phyloP scores from a whole-genome alignment of 2,888 invertebrate genomes.

The Ischnura elegans region DNA sequence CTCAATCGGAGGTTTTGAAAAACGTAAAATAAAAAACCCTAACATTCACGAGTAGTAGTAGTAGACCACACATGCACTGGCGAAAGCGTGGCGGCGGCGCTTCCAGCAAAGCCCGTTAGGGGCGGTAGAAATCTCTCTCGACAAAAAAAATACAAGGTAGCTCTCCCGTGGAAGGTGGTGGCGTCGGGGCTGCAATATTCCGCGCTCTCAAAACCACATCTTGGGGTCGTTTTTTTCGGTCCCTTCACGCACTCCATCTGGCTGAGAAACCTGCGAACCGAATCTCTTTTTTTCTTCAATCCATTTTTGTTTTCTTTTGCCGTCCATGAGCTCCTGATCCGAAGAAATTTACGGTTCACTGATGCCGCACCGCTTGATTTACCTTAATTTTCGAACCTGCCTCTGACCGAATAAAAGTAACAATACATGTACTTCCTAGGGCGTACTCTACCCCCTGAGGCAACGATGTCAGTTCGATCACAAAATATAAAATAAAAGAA shows the following conservation, averaged over 20 bases:
- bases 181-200: neutral
- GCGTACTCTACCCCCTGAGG: too few relatives aligned
- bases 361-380: neutral
- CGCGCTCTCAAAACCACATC: neutral
- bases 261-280: neutral
- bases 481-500: too few relatives aligned
- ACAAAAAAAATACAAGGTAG: too few relatives aligned
- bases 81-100: neutral
- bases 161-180: too few relatives aligned
- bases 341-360: neutral
- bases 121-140: constrained; percentile 19
- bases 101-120: constrained; percentile 1
- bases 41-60: constrained; percentile 33
- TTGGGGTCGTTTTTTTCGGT: too few relatives aligned
- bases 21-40: too few relatives aligned
- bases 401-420: neutral
- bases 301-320: neutral
- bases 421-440: neutral
- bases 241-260: neutral
- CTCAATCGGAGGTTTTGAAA: constrained; percentile 6
- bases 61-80: constrained; percentile 36
- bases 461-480: too few relatives aligned
- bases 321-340: neutral
- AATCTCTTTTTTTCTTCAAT: neutral
- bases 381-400: neutral